Percentiles rank a stretch among this genome's conserved stretches.
These are phyloP conservation scores for Ophion ventricosus DNA, from an alignment of 2,888 invertebrate species.

Conservation along the genomic window DNA sequence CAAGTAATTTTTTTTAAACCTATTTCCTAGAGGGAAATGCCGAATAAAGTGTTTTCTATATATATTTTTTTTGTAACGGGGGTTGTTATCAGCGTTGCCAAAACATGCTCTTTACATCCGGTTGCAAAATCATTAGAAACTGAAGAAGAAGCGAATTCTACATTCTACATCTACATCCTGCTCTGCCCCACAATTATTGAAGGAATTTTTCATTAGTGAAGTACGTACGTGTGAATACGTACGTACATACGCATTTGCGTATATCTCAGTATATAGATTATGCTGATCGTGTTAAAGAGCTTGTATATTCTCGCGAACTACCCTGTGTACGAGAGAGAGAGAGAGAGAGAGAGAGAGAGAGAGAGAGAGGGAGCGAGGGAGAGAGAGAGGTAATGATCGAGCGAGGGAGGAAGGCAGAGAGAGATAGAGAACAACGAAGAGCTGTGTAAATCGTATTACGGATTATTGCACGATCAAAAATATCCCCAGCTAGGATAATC, in stretches of 20 bases:
- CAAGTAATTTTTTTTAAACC: background rate
- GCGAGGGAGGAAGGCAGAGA: background rate
- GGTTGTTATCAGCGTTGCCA: background rate
- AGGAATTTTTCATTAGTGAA: background rate
- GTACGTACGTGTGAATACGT: background rate
- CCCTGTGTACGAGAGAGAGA: background rate
- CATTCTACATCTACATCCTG: background rate
- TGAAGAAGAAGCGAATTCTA: background rate
- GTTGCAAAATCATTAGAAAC: background rate
- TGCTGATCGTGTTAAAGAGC: constrained; percentile 4
- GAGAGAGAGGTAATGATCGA: too few species aligned
- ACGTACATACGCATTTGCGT: background rate
- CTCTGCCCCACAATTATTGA: background rate
- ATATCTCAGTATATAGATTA: background rate
- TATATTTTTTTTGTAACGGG: background rate
- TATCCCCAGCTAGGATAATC: constrained; percentile 82
- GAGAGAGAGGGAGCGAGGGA: too few species aligned
- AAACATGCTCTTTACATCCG: background rate
- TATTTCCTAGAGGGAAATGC: background rate
- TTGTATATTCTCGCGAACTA: constrained; percentile 29
- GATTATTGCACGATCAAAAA: constrained; percentile 83
- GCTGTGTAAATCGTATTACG: constrained; percentile 83
- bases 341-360: background rate
- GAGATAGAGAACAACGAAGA: constrained; percentile 67
- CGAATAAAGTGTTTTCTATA: background rate